phyloP scores from a whole-genome alignment of 2,113 vertebrate species.

The Cricetomys ansorgei region DNA sequence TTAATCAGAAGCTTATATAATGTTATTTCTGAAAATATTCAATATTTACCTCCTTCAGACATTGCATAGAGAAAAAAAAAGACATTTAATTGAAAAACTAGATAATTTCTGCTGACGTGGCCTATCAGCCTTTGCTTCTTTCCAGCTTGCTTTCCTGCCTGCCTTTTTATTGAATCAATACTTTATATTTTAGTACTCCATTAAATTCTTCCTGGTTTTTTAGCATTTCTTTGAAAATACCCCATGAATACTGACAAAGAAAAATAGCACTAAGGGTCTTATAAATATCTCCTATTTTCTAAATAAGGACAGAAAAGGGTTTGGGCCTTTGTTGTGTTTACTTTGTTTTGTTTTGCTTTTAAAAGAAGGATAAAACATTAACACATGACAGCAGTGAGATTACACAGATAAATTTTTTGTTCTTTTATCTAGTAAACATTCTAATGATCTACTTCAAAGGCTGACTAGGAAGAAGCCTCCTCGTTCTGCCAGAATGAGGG shows the following conservation, averaged over 20 bases:
- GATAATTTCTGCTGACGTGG: slow-evolving; percentile 37
- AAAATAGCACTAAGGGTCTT: slow-evolving; percentile 58
- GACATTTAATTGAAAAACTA: slow-evolving; percentile 50
- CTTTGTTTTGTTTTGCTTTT: slow-evolving; percentile 72
- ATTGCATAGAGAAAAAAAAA: rapidly evolving
- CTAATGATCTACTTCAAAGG: slow-evolving; percentile 91
- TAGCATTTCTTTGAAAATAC: slow-evolving; percentile 67
- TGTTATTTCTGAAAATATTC: slow-evolving; percentile 1
- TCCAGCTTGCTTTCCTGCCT: slow-evolving; percentile 55
- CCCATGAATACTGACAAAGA: slow-evolving; percentile 48
- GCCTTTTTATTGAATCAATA: slow-evolving; percentile 75
- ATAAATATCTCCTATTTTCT: slow-evolving; percentile 63
- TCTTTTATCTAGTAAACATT: slow-evolving; percentile 91
- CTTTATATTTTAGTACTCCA: slow-evolving; percentile 67
- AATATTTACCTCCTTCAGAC: not conserved
- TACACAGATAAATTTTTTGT: slow-evolving; percentile 87
- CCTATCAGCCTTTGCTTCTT: slow-evolving; percentile 27
- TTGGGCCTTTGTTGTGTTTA: slow-evolving; percentile 61
- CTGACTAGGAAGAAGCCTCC: slow-evolving; percentile 78
- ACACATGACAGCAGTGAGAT: slow-evolving; percentile 86
- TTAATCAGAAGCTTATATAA: not conserved
- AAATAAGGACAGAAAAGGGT: slow-evolving; percentile 73
- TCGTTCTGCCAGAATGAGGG: slow-evolving; percentile 83
- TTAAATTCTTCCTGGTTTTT: slow-evolving; percentile 64
- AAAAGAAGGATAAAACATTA: slow-evolving; percentile 76